Evolutionary conservation across 2,113 vertebrate species (phyloP).

Genomic region (Tympanuchus pallidicinctus): DNA sequence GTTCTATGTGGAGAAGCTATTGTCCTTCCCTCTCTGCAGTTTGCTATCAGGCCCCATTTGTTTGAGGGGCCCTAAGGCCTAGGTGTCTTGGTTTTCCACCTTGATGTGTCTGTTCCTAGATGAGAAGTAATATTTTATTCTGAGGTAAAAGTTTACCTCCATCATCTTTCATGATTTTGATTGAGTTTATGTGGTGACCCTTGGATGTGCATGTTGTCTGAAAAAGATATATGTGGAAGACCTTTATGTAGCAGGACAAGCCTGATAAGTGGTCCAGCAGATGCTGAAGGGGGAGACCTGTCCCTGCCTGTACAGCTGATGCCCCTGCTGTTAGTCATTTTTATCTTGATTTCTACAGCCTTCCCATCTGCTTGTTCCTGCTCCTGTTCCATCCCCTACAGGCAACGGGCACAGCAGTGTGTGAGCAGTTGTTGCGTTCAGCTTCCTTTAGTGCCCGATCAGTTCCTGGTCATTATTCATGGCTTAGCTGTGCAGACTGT

Average conservation of each 20-base stretch:
- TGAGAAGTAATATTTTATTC: not conserved
- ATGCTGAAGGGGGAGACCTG: not conserved
- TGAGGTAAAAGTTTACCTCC: not conserved
- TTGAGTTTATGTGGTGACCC: not conserved
- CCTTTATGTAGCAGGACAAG: rapidly evolving
- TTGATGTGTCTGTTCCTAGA: not conserved
- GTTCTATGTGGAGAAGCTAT: not conserved
- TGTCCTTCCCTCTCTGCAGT: not conserved
- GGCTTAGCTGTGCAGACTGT: not conserved
- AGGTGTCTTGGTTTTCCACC: not conserved
- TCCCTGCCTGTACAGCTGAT: not conserved
- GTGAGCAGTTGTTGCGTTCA: not conserved
- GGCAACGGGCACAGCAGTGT: rapidly evolving
- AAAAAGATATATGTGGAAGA: not conserved
- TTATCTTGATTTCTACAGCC: not conserved
- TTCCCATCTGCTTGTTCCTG: not conserved
- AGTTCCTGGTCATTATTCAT: not conserved
- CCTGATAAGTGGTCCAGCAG: not conserved
- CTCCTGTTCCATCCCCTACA: not conserved
- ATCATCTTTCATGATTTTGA: not conserved
- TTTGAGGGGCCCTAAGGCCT: not conserved
- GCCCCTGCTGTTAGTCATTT: not conserved
- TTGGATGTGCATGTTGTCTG: rapidly evolving
- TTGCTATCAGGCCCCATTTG: not conserved
- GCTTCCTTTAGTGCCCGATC: not conserved